Conservation (phyloP, 2,888 invertebrate genomes). For the Apamea epomidion region DNA sequence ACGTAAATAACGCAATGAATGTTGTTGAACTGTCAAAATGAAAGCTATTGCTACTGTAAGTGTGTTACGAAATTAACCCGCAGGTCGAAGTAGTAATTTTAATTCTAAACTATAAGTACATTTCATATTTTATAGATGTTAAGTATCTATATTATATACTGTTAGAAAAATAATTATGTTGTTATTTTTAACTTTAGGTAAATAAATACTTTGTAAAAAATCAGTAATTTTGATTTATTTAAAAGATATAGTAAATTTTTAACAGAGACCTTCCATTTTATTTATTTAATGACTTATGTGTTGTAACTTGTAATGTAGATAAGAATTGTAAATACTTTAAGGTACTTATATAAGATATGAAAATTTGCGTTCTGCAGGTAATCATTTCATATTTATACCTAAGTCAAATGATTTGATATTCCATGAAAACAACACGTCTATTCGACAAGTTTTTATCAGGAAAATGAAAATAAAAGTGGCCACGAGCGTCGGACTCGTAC, state of each 20-base stretch:
- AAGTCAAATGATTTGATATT: neutral
- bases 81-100: neutral
- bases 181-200: neutral
- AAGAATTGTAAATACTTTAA: slow-evolving; percentile 9
- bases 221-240: neutral
- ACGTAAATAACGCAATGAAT: too few relatives aligned
- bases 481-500: too few relatives aligned
- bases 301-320: neutral
- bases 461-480: neutral
- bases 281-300: neutral
- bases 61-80: too few relatives aligned
- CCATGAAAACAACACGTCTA: too few relatives aligned
- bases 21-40: too few relatives aligned
- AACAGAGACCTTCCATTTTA: neutral
- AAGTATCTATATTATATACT: neutral
- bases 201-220: neutral
- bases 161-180: neutral
- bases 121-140: neutral
- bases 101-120: neutral
- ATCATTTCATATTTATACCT: neutral
- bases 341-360: neutral
- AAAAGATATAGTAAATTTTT: neutral
- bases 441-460: neutral
- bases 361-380: neutral
- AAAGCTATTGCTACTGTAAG: too few relatives aligned